Evolutionary conservation across 92 coral and sea anemone genomes (phyloP).

Genomic region (Blastomussa wellsi): DNA sequence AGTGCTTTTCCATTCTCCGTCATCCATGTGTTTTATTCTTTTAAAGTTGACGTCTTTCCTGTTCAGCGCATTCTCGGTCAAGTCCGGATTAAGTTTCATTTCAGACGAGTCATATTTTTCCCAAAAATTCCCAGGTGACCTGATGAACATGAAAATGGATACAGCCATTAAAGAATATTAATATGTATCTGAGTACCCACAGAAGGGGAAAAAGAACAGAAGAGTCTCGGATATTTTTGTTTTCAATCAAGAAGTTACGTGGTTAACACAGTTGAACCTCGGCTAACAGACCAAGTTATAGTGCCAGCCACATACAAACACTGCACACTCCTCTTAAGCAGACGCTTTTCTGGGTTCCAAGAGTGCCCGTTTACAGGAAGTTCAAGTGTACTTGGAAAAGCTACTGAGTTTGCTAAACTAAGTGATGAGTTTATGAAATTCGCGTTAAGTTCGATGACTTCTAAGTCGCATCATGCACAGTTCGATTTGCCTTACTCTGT

Average conservation of each 20-base stretch:
- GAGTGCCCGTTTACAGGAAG: too few species aligned
- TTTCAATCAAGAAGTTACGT: not conserved
- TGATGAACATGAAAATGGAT: conserved; percentile 7
- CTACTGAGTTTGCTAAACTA: not conserved
- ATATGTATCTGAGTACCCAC: not conserved
- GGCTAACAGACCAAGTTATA: too few species aligned
- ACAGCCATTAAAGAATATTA: not conserved
- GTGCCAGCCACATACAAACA: too few species aligned
- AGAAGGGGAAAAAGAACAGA: not conserved
- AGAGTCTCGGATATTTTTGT: not conserved
- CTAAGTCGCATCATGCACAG: not conserved
- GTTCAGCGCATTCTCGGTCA: conserved; percentile 39
- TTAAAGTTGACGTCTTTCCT: conserved; percentile 45
- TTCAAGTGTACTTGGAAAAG: not conserved
- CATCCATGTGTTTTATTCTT: conserved; percentile 30
- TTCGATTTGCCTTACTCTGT: too few species aligned
- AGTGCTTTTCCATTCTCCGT: conserved; percentile 51
- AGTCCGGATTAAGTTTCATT: conserved; percentile 61
- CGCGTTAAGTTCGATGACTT: not conserved
- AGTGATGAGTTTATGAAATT: not conserved
- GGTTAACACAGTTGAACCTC: too few species aligned
- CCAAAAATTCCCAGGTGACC: conserved; percentile 75
- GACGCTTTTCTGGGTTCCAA: too few species aligned
- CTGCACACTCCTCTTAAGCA: too few species aligned
- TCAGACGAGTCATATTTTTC: conserved; percentile 56